phyloP scores from a whole-genome alignment of 2,113 vertebrate species.

The Sus scrofa region DNA sequence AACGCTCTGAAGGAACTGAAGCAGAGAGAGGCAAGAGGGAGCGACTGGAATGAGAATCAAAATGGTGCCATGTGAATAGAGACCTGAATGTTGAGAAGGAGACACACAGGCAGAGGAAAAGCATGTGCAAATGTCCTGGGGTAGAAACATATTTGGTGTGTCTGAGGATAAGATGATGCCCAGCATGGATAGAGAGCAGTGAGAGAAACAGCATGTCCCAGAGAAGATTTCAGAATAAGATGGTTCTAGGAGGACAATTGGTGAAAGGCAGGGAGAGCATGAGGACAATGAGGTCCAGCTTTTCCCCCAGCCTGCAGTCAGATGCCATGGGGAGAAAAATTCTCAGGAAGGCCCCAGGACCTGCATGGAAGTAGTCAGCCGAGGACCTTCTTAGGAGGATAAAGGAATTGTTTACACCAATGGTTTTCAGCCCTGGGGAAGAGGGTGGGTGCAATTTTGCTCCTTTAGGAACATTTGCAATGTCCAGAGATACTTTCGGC shows the following conservation, averaged over 20 bases:
- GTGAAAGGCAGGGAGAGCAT: background rate
- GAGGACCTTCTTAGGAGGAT: background rate
- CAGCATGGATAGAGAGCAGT: rapidly evolving
- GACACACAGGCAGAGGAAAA: no score
- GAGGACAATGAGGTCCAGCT: background rate
- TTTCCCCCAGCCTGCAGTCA: background rate
- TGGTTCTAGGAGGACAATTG: background rate
- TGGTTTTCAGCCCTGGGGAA: background rate
- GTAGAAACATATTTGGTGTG: background rate
- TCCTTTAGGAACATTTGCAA: background rate
- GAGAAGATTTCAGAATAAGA: background rate
- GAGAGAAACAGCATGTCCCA: background rate
- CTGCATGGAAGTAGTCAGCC: background rate
- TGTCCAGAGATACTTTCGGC: background rate
- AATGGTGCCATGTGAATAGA: background rate
- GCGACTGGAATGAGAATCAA: background rate
- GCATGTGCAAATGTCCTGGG: background rate
- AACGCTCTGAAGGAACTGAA: background rate
- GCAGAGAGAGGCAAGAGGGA: background rate
- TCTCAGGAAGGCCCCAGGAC: background rate
- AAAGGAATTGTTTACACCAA: background rate
- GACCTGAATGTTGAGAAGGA: background rate
- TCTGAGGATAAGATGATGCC: background rate
- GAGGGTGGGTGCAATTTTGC: background rate
- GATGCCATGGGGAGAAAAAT: background rate